Evolutionary conservation across 2,888 invertebrate species (phyloP).

Genomic region (Dasysyrphus albostriatus): DNA sequence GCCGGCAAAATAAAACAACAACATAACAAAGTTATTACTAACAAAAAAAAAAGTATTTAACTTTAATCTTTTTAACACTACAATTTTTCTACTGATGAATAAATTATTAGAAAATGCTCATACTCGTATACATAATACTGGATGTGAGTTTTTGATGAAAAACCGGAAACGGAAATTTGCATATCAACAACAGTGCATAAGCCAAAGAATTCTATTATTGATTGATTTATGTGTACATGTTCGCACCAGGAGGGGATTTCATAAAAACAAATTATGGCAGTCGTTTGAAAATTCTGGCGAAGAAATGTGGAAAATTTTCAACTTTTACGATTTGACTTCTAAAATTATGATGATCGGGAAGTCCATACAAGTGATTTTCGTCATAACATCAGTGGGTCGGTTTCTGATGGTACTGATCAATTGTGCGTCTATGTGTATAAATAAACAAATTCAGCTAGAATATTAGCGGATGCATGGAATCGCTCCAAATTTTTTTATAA

Average conservation of each 20-base stretch:
- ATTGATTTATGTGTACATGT: constrained; percentile 24
- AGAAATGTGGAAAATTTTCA: background rate
- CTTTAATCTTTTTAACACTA: constrained; percentile 12
- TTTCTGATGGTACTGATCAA: too few relatives aligned
- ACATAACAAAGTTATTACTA: background rate
- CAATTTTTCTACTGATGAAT: constrained; percentile 28
- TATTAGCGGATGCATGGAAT: too few relatives aligned
- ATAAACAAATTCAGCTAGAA: too few relatives aligned
- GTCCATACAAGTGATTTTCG: too few relatives aligned
- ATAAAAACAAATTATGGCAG: background rate
- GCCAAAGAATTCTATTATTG: constrained; percentile 35
- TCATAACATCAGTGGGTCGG: too few relatives aligned
- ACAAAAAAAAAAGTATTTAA: constrained; percentile 31
- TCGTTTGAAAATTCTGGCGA: background rate
- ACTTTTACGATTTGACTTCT: background rate
- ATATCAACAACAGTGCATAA: constrained; percentile 41
- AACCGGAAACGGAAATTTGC: constrained; percentile 64
- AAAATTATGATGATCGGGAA: too few relatives aligned
- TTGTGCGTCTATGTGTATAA: too few relatives aligned
- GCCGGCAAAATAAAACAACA: constrained; percentile 49
- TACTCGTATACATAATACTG: too few relatives aligned
- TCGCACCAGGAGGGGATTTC: constrained; percentile 28
- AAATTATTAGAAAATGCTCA: constrained; percentile 46
- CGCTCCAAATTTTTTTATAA: too few relatives aligned
- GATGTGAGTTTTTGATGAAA: constrained; percentile 13